Base-by-base conservation (phyloP, 1,140 invertebrate genomes). In the Babylonia areolata region DNA sequence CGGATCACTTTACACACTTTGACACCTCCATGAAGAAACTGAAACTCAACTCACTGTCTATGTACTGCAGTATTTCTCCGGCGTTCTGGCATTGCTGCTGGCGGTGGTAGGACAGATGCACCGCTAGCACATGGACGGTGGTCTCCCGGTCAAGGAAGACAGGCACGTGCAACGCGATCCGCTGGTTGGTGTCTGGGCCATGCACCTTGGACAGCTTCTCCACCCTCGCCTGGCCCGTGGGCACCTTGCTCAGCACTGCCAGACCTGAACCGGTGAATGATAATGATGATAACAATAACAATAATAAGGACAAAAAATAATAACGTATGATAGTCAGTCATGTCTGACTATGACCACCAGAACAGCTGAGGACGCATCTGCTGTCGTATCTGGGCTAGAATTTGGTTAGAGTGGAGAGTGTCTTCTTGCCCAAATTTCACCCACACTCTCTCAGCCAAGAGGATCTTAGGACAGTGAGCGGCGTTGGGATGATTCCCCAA, bases 71-170 rank as follows among this genome's bases (percentile, higher is more conserved):
- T 23, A 93, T 75, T n/a, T 90, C 89, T 69, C 82, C 87, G 42
- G 90, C 88, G 88, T 93, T 92, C 79, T 86, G 81, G 88, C 92
- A 93, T 81, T 93, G 92, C 86, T 93, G 92, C 58, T 90, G 87
- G 54, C 91, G 84, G 69, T 92, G 87, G 80, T 92, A 92, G 17
- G 92, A 93, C 31, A 93, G 88, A 83, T 93, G 92, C 12, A 91
- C 89, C 31, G 87, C 89, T 54, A 90, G 80, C 9, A 93, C 58
- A 85, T 93, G 88, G 3, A 90, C 42, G 37, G 86, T 83, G 2
- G 37, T 81, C 0, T 81, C 46, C 15, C 79, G 39, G 17, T 78
- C 84, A 9, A 91, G 46, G n/a, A 82, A 75, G 23, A 93, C 84
- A 23, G 85, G 86, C 15, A 88, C 90, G 85, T 91, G 89, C 15